Base-by-base conservation (phyloP, 2,113 vertebrate species). In the Saguinus midas region DNA sequence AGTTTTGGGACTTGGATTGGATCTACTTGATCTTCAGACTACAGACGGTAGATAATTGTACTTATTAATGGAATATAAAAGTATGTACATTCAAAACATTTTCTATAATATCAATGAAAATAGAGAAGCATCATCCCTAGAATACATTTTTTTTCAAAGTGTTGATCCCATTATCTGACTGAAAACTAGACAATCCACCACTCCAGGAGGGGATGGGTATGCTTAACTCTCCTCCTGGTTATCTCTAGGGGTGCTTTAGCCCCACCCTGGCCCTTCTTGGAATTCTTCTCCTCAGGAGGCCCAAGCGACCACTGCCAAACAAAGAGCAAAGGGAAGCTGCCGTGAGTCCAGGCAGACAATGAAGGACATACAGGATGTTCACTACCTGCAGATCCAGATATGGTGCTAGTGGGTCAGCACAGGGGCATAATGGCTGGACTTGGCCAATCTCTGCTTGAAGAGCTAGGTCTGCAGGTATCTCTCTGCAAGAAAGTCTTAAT, bases 241-340 rank as follows among this genome's bases (percentile, higher is more conserved):
- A 0, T 99, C 99, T 10, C 98, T 99, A 1, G 98, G 61, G 27
- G 61, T 29, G 5, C 99, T 9, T 99, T 99, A 25, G 98, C 98
- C 37, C 99, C 99, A 3, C 96, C 99, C 98, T 99, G 99, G 73
- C 99, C 99, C 98, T 99, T 99, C 99, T 99, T 99, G 98, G 99
- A 99, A 1, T 99, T 99, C 99, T 99, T 99, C 99, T 99, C 99
- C 99, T 99, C 92, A 99, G 99, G 0, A 99, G 99, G 57, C 99
- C 99, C 0, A 99, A 99, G 20, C 99, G 99, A 97, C 99, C 99
- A 7, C 99, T 99, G 27, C 0, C 99, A 0, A 99, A 99, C 0
- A 99, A 99, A 21, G 99, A 99, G 82, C 99, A 99, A 96, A 99
- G 99, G 43, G 99, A 99, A 98, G 99, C 97, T 99, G 99, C 98